Conservation (phyloP, 2,797 vertebrate species). For the Silurus aristotelis region DNA sequence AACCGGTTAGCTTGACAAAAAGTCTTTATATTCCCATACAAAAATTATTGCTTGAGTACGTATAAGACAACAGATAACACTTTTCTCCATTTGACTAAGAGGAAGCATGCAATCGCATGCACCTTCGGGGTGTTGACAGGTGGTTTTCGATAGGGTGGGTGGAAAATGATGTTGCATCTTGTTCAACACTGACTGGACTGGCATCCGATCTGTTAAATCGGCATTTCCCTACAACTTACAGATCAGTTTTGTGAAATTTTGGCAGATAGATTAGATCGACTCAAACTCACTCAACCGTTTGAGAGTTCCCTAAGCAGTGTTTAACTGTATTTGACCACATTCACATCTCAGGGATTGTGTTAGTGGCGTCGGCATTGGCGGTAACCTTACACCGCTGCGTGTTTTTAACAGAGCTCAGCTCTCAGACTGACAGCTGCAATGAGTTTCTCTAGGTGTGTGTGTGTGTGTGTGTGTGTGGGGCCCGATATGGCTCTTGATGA, state of each 20-base stretch:
- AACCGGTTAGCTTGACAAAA: background rate
- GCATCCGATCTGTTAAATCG: background rate
- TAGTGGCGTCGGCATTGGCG: constrained; percentile 45
- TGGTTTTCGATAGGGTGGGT: background rate
- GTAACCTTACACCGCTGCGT: constrained; percentile 59
- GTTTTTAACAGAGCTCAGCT: constrained; percentile 67
- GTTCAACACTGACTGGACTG: background rate
- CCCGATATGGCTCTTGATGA: constrained; percentile 33
- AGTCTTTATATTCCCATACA: background rate
- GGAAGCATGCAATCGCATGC: background rate
- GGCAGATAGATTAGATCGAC: no score
- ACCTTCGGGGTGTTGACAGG: background rate
- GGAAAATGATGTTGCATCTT: background rate
- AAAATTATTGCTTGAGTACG: background rate
- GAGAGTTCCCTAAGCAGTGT: constrained; percentile 27
- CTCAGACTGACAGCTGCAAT: constrained; percentile 75
- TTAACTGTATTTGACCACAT: constrained; percentile 39
- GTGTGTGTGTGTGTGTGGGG: constrained; percentile 19
- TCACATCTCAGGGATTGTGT: constrained; percentile 43
- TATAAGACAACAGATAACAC: background rate
- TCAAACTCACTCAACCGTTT: background rate
- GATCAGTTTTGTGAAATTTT: background rate
- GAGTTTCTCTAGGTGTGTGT: constrained; percentile 62
- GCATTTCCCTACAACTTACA: background rate
- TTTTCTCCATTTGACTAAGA: background rate